Conservation (phyloP, 2,113 vertebrate genomes). For the Entomyzon cyanotis region DNA sequence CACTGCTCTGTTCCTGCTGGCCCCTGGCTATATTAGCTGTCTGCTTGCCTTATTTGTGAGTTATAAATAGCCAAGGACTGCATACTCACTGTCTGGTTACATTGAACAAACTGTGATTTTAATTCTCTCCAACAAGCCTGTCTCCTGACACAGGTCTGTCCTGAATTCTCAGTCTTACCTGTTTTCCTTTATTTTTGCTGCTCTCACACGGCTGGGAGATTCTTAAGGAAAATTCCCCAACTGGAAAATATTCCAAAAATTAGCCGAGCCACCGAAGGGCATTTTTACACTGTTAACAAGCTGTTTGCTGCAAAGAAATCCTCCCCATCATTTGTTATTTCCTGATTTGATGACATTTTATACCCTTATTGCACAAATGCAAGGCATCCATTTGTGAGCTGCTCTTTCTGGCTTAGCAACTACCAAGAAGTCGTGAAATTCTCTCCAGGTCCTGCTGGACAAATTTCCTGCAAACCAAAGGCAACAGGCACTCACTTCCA, state of each 20-base stretch:
- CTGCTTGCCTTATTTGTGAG: constrained; percentile 56
- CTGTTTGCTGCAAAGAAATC: not conserved
- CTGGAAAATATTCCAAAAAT: not conserved
- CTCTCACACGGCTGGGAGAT: not conserved
- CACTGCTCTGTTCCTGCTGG: constrained; percentile 37
- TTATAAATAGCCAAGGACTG: constrained; percentile 66
- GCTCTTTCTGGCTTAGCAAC: rapidly evolving
- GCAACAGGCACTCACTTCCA: not conserved
- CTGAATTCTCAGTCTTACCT: constrained; percentile 1
- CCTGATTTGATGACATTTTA: not conserved
- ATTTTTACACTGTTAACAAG: not conserved
- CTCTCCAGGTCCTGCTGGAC: not conserved
- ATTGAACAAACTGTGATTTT: constrained; percentile 37
- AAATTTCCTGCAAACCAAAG: not conserved
- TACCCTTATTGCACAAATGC: not conserved
- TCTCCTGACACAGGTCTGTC: constrained; percentile 26
- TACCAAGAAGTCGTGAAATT: not conserved
- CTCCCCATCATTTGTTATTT: rapidly evolving
- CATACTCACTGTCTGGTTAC: constrained; percentile 45
- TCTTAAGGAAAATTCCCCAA: not conserved
- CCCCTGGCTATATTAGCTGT: constrained; percentile 56
- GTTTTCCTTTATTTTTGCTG: not conserved
- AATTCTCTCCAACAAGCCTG: constrained; percentile 45
- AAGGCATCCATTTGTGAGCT: not conserved
- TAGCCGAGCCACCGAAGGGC: not conserved